Base-by-base conservation (phyloP, 2,888 invertebrate genomes). In the Drosophila paucipuncta region DNA sequence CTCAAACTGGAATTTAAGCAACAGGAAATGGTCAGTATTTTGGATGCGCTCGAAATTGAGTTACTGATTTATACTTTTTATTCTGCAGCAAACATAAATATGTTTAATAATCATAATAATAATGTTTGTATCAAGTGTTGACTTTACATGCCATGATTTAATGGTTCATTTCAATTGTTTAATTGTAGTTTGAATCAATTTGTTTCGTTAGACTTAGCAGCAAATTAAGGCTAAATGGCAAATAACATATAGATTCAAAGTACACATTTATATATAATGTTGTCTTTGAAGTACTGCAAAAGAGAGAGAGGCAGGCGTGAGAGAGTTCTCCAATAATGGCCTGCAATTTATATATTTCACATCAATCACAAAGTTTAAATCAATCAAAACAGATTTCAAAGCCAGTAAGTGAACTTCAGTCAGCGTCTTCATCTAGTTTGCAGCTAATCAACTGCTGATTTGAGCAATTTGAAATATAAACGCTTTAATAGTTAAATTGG, bases 1-100 rank as follows among this genome's bases (percentile, higher is more conserved):
- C 49, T 72, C 66, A 60, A 73, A 67, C 67, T 83, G 76, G 75
- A 82, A 81, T 85, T 69, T 69, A 69, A 72, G 72, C 73, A 78
- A 85, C 85, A 81, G 88, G 88, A 85, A 85, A 69, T 85, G 79
- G 77, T 58, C 67, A 65, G 67, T 30, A 60, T 60, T 58, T 64
- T 41, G 59, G 70, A 47, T 67, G 47, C 39, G 16, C 28, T 11
- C 4, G 2, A 49, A 58, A 22, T 33, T 11, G 49, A 54, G 11
- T 11, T 11, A 61, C 52, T 33, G 9, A 57, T 16, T 25, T 16
- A 18, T 28, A 16, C 30, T 30, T 31, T 39, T 22, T 41, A 5
- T 16, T 25, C 9, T 16, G 4, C 13, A 2, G 4, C 22, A 25
- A 25, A 47, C 22, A 25, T 2, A 25, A 4, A 25, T 47, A 9